These are phyloP conservation scores for Eretmochelys imbricata DNA, from an alignment of 2,113 vertebrate genomes.

Conservation along the genomic window DNA sequence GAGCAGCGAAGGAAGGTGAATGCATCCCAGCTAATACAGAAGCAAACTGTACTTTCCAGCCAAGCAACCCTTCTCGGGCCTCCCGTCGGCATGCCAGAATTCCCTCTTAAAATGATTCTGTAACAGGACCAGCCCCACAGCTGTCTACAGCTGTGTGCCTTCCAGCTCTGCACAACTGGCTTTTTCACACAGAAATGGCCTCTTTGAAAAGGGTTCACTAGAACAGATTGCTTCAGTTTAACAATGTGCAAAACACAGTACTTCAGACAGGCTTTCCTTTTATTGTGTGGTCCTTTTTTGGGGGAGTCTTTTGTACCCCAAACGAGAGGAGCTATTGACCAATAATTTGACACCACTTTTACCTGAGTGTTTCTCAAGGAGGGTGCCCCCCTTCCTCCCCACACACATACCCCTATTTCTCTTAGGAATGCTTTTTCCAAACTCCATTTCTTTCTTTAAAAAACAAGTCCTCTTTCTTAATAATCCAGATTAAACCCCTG, in stretches of 20 bases:
- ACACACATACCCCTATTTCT: background rate
- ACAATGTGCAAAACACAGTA: slow-evolving; percentile 37
- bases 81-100: slow-evolving; percentile 62
- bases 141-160: slow-evolving; percentile 80
- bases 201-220: slow-evolving; percentile 61
- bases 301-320: slow-evolving; percentile 11
- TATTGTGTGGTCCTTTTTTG: slow-evolving; percentile 19
- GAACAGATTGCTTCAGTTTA: slow-evolving; percentile 21
- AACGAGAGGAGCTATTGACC: slow-evolving; percentile 23
- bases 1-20: slow-evolving; percentile 23
- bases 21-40: slow-evolving; percentile 1
- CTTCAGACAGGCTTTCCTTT: slow-evolving; percentile 53
- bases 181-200: slow-evolving; percentile 66
- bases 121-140: slow-evolving; percentile 74
- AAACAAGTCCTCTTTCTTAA: background rate
- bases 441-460: background rate
- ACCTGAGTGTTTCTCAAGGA: background rate
- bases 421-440: background rate
- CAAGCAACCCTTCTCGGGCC: slow-evolving; percentile 52
- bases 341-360: background rate
- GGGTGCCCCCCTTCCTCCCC: background rate
- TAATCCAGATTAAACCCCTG: fast-evolving
- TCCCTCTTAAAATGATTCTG: slow-evolving; percentile 58
- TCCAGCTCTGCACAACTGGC: slow-evolving; percentile 72
- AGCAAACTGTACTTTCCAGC: slow-evolving; percentile 29